Evolutionary conservation across 1,140 invertebrate species (phyloP), one percentile per base, ranked within the genome.

Genomic region (Drosophila varians): DNA sequence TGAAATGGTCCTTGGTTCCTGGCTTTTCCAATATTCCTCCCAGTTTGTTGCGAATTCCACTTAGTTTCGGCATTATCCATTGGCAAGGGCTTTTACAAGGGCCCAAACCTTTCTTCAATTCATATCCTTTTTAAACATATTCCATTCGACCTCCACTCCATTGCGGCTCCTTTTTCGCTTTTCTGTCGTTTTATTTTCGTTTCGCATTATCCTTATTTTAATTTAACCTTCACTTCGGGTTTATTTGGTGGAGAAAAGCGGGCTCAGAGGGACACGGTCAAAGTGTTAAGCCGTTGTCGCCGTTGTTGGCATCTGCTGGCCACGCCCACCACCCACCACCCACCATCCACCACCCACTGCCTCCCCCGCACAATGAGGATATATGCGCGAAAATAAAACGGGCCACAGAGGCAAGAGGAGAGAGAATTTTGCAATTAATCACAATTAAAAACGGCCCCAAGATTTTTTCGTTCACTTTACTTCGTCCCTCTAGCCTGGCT

Each of bases 281-380:
- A 68, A 70, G 66, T 70, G 68, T 69, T 71, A 51, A 71, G 68
- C 64, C 60, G 19, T 56, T 70, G 66, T 71, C 66, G 66, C 66
- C 62, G 26, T 69, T 69, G 66, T 45, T 69, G 52, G 66, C 66
- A 70, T 70, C 66, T 70, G 66, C 19, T 57, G 7, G 6, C 23
- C 62, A 68, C 47, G 52, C 43, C 51, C 36, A 31, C 28, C 47
- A 34, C 42, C 61, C 34, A 6, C 8, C 25, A 26, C 49, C 61
- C n/a, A n/a, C n/a, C n/a, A n/a, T n/a, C n/a, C n/a, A n/a, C n/a
- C 66, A 55, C 68, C 47, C n/a, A n/a, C 31, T 49, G 14, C 16
- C 61, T 45, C 54, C 52, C 36, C 21, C 45, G 16, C 62, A 57
- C 51, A 51, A 51, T 69, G 62, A 45, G 12, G 16, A 70, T 49